These are phyloP conservation scores for Isotomurus palustris DNA, from an alignment of 2,888 invertebrate genomes.

Conservation along the genomic window DNA sequence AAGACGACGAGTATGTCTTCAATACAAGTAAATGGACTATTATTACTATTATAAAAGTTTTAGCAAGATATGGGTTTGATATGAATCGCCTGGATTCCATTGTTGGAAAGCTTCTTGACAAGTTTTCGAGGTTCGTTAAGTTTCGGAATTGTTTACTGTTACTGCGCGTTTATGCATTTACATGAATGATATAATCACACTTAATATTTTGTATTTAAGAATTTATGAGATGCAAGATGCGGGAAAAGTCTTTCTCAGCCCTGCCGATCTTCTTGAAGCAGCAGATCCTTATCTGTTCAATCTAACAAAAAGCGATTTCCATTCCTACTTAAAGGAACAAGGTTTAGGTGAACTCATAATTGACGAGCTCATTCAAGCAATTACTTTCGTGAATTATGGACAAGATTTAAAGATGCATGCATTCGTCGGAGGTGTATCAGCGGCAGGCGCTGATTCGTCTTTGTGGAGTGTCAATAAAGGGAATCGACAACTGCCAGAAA, in stretches of 20 bases:
- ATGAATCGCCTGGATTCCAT: constrained; percentile 52
- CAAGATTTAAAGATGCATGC: constrained; percentile 56
- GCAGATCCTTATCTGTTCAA: constrained; percentile 55
- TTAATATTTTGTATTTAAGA: constrained; percentile 50
- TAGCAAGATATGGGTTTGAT: constrained; percentile 59
- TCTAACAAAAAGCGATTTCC: constrained; percentile 51
- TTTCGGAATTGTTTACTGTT: background rate
- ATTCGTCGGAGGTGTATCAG: constrained; percentile 56
- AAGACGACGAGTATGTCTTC: constrained; percentile 53
- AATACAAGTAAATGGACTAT: constrained; percentile 53
- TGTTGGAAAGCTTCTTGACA: constrained; percentile 49
- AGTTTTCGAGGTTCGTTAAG: constrained; percentile 52
- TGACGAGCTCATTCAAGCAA: constrained; percentile 57
- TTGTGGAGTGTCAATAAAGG: constrained; percentile 61
- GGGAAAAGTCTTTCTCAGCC: constrained; percentile 54
- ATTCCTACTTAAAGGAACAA: constrained; percentile 50
- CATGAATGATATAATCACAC: constrained; percentile 1
- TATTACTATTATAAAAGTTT: constrained; percentile 52
- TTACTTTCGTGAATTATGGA: constrained; percentile 59
- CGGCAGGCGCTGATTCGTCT: constrained; percentile 56
- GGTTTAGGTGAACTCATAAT: constrained; percentile 55
- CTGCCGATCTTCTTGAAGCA: constrained; percentile 54
- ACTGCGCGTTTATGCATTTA: background rate
- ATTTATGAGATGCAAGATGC: constrained; percentile 57
- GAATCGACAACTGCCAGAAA: constrained; percentile 54